Percentiles rank a stretch among this genome's conserved stretches.
These are phyloP conservation scores for Vanessa cardui DNA, from an alignment of 2,888 invertebrate genomes.

Conservation along the genomic window DNA sequence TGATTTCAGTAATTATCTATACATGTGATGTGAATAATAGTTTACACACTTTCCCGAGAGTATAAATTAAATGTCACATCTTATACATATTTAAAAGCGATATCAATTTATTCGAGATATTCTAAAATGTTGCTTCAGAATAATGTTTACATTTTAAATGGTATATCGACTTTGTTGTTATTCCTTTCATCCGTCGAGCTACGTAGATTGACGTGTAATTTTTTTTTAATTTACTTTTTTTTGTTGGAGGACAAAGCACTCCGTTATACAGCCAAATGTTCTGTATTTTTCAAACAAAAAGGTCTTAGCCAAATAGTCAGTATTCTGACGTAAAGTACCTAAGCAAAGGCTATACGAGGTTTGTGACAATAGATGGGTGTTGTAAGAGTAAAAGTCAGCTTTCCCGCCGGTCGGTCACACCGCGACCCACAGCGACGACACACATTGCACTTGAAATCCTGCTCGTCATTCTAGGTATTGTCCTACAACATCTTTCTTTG, in stretches of 20 bases:
- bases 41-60: constrained; percentile 15
- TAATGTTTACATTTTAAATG: background rate
- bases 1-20: constrained; percentile 33
- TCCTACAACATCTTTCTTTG: constrained; percentile 34
- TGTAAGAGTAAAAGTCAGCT: constrained; percentile 72
- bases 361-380: constrained; percentile 51
- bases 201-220: background rate
- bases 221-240: too few relatives aligned
- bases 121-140: background rate
- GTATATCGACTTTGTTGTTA: background rate
- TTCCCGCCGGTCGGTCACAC: constrained; percentile 65
- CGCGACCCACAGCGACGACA: constrained; percentile 74
- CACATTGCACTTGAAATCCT: constrained; percentile 73
- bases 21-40: constrained; percentile 9
- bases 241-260: too few relatives aligned
- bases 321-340: constrained; percentile 14
- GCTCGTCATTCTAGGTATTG: constrained; percentile 50
- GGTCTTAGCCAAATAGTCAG: background rate
- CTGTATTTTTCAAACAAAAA: too few relatives aligned
- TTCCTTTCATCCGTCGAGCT: background rate
- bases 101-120: background rate
- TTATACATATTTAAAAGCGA: background rate
- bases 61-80: constrained; percentile 3
- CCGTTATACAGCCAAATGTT: too few relatives aligned
- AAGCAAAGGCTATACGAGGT: constrained; percentile 40